These are phyloP conservation scores for Micronisus gabar DNA, from an alignment of 2,113 vertebrate genomes.

Conservation along the genomic window DNA sequence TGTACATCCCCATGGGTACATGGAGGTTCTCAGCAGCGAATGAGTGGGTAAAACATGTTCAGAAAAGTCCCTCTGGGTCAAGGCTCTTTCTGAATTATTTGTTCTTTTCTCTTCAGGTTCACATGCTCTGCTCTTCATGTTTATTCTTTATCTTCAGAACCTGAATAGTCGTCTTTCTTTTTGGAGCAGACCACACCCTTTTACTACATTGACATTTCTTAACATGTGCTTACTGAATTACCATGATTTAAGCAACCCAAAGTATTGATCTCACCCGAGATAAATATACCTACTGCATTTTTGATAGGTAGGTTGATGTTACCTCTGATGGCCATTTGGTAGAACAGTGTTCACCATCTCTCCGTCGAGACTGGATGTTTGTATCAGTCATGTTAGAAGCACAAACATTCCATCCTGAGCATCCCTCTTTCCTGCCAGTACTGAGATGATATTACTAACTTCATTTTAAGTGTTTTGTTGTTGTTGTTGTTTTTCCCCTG, in stretches of 20 bases:
- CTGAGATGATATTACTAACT: neutral
- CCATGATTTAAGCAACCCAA: neutral
- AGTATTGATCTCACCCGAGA: neutral
- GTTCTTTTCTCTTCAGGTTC: neutral
- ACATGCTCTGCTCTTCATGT: neutral
- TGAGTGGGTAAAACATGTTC: neutral
- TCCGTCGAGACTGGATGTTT: neutral
- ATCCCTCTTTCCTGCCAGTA: neutral
- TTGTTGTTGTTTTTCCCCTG: rapidly evolving
- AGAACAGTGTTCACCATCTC: neutral
- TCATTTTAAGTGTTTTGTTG: neutral
- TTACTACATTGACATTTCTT: neutral
- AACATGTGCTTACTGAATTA: neutral
- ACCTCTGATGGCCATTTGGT: neutral
- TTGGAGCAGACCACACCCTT: neutral
- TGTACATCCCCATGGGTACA: neutral
- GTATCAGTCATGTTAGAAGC: neutral
- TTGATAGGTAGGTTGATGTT: neutral
- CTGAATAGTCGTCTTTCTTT: neutral
- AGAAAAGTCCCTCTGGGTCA: neutral
- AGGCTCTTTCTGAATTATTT: neutral
- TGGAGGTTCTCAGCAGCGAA: neutral
- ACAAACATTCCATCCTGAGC: neutral
- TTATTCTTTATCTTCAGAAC: neutral
- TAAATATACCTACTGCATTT: neutral